Conservation (phyloP, 92 coral and sea anemone genomes). For the Epizoanthus ramosus region DNA sequence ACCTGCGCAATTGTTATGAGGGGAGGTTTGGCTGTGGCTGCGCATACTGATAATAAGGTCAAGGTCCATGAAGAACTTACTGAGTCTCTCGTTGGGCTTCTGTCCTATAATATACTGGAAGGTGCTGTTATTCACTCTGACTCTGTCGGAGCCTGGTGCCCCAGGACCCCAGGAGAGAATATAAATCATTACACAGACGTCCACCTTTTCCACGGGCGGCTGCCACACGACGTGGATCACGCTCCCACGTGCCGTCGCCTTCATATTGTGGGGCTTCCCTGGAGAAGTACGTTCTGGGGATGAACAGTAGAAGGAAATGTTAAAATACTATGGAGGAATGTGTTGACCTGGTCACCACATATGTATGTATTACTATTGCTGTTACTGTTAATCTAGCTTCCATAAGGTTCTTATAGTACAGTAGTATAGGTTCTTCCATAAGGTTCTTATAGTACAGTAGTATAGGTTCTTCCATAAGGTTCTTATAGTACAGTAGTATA, state of each 20-base stretch:
- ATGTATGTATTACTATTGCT: no score
- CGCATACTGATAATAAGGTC: no score
- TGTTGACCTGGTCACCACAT: no score
- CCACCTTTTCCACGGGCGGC: constrained; percentile 80
- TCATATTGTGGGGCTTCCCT: constrained; percentile 22
- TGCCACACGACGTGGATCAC: constrained; percentile 80
- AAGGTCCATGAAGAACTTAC: no score
- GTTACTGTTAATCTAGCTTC: no score
- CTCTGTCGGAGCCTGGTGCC: constrained; percentile 52
- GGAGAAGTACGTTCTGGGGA: constrained; percentile 19
- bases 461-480: no score
- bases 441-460: no score
- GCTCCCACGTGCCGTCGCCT: constrained; percentile 13
- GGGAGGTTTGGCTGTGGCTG: no score
- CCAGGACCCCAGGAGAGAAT: constrained; percentile 77
- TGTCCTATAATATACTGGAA: constrained; percentile 56
- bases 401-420: no score
- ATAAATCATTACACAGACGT: constrained; percentile 76
- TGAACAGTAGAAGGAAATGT: neutral
- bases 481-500: no score
- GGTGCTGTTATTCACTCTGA: constrained; percentile 39
- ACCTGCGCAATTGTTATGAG: no score
- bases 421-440: no score
- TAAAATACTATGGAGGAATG: neutral
- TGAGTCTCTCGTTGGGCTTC: constrained; percentile 47